A percentile compares a stretch with the other conserved stretches of the same genome.
These are phyloP conservation scores for Rhinolophus sinicus DNA, from an alignment of 2,113 vertebrate genomes.

Conservation along the genomic window DNA sequence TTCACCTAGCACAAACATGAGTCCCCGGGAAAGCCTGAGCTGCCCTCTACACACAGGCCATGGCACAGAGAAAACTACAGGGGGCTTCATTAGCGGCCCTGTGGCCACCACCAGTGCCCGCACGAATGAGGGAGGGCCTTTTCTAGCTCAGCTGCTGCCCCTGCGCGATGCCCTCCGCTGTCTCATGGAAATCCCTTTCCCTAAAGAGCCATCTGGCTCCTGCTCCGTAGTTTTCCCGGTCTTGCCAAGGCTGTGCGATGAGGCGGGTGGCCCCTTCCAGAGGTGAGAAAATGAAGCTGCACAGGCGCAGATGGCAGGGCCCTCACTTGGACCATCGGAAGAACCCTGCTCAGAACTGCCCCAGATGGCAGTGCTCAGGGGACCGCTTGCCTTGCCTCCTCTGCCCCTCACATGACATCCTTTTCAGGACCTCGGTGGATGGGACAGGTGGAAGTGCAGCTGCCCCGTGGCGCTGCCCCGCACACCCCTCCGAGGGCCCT, in stretches of 20 bases:
- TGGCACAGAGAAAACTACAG: background rate
- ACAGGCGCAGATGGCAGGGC: fast-evolving
- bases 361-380: fast-evolving
- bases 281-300: background rate
- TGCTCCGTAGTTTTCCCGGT: background rate
- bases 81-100: fast-evolving
- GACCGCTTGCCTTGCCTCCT: fast-evolving
- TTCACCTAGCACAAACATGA: fast-evolving
- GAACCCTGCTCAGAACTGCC: background rate
- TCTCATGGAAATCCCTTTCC: fast-evolving
- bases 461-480: fast-evolving
- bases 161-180: fast-evolving
- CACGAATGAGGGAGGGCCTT: background rate
- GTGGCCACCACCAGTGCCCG: background rate
- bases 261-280: background rate
- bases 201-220: background rate
- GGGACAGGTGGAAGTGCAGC: fast-evolving
- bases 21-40: fast-evolving
- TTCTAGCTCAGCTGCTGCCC: fast-evolving
- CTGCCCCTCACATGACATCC: background rate
- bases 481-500: background rate
- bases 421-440: fast-evolving
- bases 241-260: background rate
- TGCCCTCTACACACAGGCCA: background rate
- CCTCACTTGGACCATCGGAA: fast-evolving